phyloP scores from a whole-genome alignment of 2,797 vertebrate species.

The Dermochelys coriacea region DNA sequence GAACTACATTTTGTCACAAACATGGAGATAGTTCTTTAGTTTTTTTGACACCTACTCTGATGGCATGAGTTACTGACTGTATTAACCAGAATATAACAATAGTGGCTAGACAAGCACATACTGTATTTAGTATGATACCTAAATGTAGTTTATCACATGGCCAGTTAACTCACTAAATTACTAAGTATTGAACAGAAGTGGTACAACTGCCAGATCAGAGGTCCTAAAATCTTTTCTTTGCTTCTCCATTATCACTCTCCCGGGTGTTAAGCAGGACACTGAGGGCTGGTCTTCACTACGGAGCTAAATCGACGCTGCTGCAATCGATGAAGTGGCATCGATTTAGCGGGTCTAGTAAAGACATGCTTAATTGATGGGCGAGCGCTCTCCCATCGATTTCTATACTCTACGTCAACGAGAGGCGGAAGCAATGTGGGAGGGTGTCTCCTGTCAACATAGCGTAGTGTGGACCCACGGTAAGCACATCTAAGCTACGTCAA shows the following conservation, averaged over 20 bases:
- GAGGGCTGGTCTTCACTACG: not conserved
- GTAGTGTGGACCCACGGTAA: too few species aligned
- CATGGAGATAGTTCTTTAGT: not conserved
- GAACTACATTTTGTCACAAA: not conserved
- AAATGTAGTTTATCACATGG: not conserved
- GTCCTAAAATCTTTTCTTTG: not conserved
- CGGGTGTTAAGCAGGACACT: not conserved
- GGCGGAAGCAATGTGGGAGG: too few species aligned
- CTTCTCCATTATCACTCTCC: constrained; percentile 49
- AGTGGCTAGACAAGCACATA: constrained; percentile 4
- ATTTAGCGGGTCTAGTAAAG: too few species aligned
- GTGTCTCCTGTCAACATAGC: too few species aligned
- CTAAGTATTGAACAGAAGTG: not conserved
- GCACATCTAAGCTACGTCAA: too few species aligned
- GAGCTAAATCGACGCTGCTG: too few species aligned
- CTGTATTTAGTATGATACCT: not conserved
- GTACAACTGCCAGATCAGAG: constrained; percentile 31
- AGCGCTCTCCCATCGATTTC: too few species aligned
- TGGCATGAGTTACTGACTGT: constrained; percentile 12
- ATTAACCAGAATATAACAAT: not conserved
- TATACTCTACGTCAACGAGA: too few species aligned
- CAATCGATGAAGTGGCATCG: too few species aligned
- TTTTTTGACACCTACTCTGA: not conserved
- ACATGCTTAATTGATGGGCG: too few species aligned
- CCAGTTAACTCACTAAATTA: not conserved